Base-by-base conservation (phyloP, 2,113 vertebrate genomes). In the Mystacornis crossleyi region DNA sequence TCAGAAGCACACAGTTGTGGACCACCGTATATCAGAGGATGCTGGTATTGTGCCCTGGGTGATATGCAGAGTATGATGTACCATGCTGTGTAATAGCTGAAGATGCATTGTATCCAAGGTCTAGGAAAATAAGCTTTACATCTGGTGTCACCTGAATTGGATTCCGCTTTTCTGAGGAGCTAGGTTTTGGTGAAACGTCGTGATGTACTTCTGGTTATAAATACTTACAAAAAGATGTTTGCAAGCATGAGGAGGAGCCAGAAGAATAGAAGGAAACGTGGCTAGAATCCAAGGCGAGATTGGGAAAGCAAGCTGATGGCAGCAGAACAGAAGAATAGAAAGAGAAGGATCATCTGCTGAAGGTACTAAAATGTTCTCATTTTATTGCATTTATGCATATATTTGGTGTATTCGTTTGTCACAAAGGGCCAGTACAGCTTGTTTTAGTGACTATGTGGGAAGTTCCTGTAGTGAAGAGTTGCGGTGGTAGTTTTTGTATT, bases 191-290 rank as follows among this genome's bases (percentile, higher is more conserved):
- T 95, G 91, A 78, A 87, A 48, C 72, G 23, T 78, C 18, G 2
- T 75, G 77, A 91, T 89, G 33, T 4, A 1, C 69, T 89, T 91
- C 60, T 84, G 81, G 83, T 95, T 95, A 65, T 74, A 95, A 96
- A 92, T 94, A 72, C 89, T 86, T 89, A n/a, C 19, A 67, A 95
- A 95, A 95, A 94, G 91, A 53, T 57, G 1, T 81, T 91, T 91
- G 89, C 89, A 79, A 94, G 86, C 81, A 8, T 36, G 61, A 86
- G 89, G 69, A 96, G 47, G 69, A 96, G 57, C 65, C 81, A 67
- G 89, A 95, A 95, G 93, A 96, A 54, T 57, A 86, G 89, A 91
- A 95, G 77, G 77, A 86, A 86, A 26, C 36, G 1, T 81, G 89
- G 60, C 91, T 86, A 33, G 43, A 90, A 58, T 89, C 69, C 80